Evolutionary conservation across 1,140 invertebrate species (phyloP).

Genomic region (Orius laevigatus): DNA sequence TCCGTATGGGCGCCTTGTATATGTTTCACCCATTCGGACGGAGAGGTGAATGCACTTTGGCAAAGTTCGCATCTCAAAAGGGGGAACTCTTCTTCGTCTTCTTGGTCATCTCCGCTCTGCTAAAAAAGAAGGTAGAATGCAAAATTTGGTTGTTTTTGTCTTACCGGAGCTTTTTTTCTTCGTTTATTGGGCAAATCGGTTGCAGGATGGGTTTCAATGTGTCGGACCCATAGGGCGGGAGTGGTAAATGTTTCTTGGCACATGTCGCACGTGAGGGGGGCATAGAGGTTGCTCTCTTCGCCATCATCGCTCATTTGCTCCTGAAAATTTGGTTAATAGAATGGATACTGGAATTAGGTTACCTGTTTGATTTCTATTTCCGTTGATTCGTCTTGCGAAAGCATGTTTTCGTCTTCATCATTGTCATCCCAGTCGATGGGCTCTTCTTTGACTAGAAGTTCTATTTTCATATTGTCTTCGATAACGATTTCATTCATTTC

Average conservation of each 20-base stretch:
- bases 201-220: conserved; percentile 38
- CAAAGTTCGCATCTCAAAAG: conserved; percentile 60
- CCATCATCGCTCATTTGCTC: conserved; percentile 24
- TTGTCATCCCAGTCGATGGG: conserved; percentile 43
- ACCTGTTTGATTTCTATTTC: conserved; percentile 36
- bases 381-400: too few relatives aligned
- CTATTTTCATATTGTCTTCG: conserved; percentile 24
- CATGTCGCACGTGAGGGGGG: conserved; percentile 60
- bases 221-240: conserved; percentile 62
- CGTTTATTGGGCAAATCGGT: conserved; percentile 20
- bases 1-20: conserved; percentile 68
- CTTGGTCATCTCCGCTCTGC: conserved; percentile 36
- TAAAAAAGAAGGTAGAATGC: background rate
- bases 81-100: conserved; percentile 41
- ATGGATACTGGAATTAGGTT: conserved; percentile 14
- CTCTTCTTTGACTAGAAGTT: conserved; percentile 45
- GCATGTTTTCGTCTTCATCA: conserved; percentile 9
- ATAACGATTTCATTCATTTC: conserved; percentile 8
- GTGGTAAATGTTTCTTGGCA: conserved; percentile 67
- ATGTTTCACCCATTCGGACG: conserved; percentile 67
- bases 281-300: conserved; percentile 30
- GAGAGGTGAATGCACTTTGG: conserved; percentile 61
- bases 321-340: conserved; percentile 22
- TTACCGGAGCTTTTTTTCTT: conserved; percentile 14
- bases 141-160: background rate